phyloP scores from a whole-genome alignment of 2,888 invertebrate species.

The Chaetogeoica ovagalla region DNA sequence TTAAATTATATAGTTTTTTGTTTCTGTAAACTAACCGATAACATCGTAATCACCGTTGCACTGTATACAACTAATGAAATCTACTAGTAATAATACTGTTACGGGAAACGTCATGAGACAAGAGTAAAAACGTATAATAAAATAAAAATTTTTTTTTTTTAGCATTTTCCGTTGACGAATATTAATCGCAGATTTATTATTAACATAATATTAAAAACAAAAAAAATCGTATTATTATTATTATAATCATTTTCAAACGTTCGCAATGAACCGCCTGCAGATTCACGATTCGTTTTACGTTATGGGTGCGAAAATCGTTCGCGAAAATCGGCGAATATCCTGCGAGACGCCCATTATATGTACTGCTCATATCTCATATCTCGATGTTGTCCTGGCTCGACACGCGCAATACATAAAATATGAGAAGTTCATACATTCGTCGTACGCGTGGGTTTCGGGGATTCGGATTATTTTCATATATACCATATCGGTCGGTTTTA shows the following conservation, averaged over 20 bases:
- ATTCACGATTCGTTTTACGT: constrained; percentile 3
- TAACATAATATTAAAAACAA: too few species aligned
- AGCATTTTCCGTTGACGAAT: too few species aligned
- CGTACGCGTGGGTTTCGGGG: constrained; percentile 22
- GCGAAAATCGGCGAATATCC: constrained; percentile 7
- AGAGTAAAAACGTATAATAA: too few species aligned
- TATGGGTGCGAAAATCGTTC: constrained; percentile 35
- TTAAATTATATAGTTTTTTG: too few species aligned
- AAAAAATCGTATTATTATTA: not conserved
- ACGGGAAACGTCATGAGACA: too few species aligned
- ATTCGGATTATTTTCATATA: constrained; percentile 30
- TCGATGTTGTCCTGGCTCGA: constrained; percentile 4
- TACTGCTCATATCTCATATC: constrained; percentile 2
- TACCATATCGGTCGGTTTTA: too few species aligned
- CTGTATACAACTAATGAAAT: too few species aligned
- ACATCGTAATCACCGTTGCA: too few species aligned
- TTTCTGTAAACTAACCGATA: too few species aligned
- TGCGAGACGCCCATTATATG: not conserved
- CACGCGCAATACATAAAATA: not conserved
- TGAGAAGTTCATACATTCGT: constrained; percentile 1
- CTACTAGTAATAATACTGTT: too few species aligned
- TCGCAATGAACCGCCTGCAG: not conserved
- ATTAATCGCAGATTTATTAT: too few species aligned
- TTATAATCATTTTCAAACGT: constrained; percentile 14
- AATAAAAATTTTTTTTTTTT: too few species aligned